phyloP scores from a whole-genome alignment of 2,113 vertebrate genomes.

The Indicator maculatus region DNA sequence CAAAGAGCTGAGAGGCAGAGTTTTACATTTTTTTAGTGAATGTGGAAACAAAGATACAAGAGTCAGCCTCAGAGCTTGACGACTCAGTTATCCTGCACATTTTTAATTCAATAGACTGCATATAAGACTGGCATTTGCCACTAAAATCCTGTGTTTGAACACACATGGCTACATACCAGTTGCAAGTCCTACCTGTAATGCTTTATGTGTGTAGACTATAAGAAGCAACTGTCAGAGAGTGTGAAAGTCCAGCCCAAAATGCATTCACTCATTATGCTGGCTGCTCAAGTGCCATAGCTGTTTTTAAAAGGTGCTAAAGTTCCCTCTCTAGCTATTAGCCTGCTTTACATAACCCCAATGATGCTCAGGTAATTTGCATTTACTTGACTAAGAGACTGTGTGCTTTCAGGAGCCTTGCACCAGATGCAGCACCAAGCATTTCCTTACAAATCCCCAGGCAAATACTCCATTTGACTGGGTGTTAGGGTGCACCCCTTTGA shows the following conservation, averaged over 20 bases:
- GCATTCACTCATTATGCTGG: background rate
- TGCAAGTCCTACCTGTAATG: background rate
- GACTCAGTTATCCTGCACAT: background rate
- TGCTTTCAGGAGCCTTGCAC: background rate
- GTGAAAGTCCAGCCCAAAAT: background rate
- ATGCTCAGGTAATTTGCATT: background rate
- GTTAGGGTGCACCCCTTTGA: rapidly evolving
- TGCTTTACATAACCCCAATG: background rate
- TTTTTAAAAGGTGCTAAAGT: background rate
- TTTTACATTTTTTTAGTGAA: background rate
- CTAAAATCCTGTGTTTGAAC: background rate
- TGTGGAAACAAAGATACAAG: background rate
- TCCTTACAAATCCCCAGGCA: background rate
- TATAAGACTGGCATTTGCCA: background rate
- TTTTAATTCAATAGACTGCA: background rate
- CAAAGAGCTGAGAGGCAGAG: background rate
- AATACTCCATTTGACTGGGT: background rate
- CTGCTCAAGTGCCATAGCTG: background rate
- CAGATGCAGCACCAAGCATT: background rate
- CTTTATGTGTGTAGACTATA: background rate
- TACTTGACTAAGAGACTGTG: background rate
- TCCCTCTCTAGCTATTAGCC: background rate
- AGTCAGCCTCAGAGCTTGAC: background rate
- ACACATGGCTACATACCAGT: background rate
- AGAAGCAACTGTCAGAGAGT: background rate